Base-by-base conservation (phyloP, 2,797 vertebrate species). In the Xenops minutus region DNA sequence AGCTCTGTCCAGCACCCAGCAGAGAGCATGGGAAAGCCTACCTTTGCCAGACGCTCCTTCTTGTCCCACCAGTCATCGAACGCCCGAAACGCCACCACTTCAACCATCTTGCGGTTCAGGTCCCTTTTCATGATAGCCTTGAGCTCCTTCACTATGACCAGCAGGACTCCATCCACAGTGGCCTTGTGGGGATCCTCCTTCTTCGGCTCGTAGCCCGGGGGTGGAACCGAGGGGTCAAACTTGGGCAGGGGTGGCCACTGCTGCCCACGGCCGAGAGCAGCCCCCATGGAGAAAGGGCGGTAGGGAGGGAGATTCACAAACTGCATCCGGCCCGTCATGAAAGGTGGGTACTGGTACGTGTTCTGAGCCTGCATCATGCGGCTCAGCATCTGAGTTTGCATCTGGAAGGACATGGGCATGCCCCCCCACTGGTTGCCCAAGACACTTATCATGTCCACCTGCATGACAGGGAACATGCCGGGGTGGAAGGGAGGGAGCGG, bases 61-160 rank as follows among this genome's bases (percentile, higher is more conserved):
- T 99, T 99, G 81, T 99, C 99, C 99, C 99, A 99, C 99, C 99
- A 99, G 72, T 99, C 99, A 18, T 99, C 99, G 1, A 99, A 99
- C 9, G 99, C 99, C 94, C 99, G 98, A 74, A 99, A 99, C 3
- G 99, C 99, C 85, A 99, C 99, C 97, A 99, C 99, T 97, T 99
- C 99, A 44, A 99, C 99, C 99, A 99, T 99, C 97, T 99, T 99
- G 68, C 99, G 98, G 97, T 99, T 99, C 84, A 99, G 98, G 98
- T 99, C 99, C 81, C 99, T 98, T 97, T 99, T 99, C 99, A 99
- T 99, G 97, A 99, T 99, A 95, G 99, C 99, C 97, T 99, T 99
- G 19, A 99, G 98, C 56, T 99, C 99, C 93, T 99, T 99, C 93
- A 99, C 98, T 4, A 99, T 99, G 77, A 99, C 99, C 97, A 99